Conservation (phyloP, 2,797 vertebrate genomes). For the Bradypodion ventrale region DNA sequence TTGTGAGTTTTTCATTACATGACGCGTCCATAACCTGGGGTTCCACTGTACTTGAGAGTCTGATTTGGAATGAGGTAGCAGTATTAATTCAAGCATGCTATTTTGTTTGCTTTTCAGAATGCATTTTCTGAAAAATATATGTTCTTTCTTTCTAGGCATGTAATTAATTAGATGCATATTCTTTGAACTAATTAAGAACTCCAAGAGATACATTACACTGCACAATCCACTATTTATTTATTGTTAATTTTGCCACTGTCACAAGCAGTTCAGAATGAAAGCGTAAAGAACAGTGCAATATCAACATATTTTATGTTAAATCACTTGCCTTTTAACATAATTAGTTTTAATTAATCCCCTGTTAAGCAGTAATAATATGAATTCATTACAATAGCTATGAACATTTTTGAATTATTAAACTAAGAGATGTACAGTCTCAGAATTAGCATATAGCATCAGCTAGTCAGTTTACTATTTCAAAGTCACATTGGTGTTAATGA, state of each 20-base stretch:
- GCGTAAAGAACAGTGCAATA: neutral
- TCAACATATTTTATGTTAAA: neutral
- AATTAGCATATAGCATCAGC: neutral
- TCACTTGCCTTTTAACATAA: constrained; percentile 14
- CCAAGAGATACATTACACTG: neutral
- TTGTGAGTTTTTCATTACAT: no score
- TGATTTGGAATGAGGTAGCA: neutral
- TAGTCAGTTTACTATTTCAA: neutral
- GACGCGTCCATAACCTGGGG: no score
- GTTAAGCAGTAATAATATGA: neutral
- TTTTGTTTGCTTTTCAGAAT: neutral
- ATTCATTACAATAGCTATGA: neutral
- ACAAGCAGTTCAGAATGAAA: neutral
- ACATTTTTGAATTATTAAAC: neutral
- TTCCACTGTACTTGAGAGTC: no score
- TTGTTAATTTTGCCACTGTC: neutral
- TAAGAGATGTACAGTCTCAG: neutral
- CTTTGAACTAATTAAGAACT: neutral
- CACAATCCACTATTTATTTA: neutral
- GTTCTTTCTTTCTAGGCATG: neutral
- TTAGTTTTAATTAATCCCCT: neutral
- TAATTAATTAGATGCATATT: neutral
- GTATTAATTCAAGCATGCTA: neutral
- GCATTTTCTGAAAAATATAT: neutral
- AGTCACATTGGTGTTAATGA: neutral